Evolutionary conservation across 2,888 invertebrate genomes (phyloP).

Genomic region (Cataglyphis altisquamis): DNA sequence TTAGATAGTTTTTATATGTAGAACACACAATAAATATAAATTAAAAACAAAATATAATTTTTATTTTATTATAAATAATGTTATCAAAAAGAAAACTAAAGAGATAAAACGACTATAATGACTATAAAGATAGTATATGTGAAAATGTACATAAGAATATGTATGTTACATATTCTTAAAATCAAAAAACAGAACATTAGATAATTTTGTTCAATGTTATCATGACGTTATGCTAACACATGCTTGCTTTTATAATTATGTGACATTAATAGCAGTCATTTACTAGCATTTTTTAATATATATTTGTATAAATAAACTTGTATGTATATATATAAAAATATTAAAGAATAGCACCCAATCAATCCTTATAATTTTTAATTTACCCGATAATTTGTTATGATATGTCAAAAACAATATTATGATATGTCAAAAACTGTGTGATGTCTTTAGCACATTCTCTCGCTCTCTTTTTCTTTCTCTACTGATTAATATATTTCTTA

Average conservation of each 20-base stretch:
- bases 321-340: not conserved
- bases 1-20: not conserved
- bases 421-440: not conserved
- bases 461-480: not conserved
- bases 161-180: not conserved
- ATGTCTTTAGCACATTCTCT: not conserved
- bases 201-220: not conserved
- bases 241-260: not conserved
- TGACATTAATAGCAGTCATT: not conserved
- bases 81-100: not conserved
- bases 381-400: not conserved
- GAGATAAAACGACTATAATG: not conserved
- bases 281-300: not conserved
- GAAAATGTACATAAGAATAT: not conserved
- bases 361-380: not conserved
- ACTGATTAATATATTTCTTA: not conserved
- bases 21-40: not conserved
- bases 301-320: too few relatives aligned
- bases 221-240: not conserved
- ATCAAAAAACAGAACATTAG: not conserved
- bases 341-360: not conserved
- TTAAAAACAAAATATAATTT: not conserved
- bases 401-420: not conserved
- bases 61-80: slow-evolving; percentile 15
- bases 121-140: not conserved